A percentile compares a stretch with the other conserved stretches of the same genome.
These are phyloP conservation scores for Euspilapteryx auroguttella DNA, from an alignment of 2,888 invertebrate species.

Conservation along the genomic window DNA sequence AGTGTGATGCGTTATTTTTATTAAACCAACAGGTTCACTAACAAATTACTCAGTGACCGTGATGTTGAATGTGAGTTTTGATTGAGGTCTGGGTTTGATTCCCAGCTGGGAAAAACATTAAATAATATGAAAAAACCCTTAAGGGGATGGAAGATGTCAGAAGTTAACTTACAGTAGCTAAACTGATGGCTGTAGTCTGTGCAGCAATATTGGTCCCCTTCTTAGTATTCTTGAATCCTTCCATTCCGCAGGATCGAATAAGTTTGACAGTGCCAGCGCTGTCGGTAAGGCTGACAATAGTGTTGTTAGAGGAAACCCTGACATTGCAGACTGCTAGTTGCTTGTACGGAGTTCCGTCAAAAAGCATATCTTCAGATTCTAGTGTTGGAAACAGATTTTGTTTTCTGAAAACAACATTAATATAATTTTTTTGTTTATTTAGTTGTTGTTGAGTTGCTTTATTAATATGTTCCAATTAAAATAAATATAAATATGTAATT, in stretches of 20 bases:
- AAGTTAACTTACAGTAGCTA: slow-evolving; percentile 76
- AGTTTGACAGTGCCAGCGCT: slow-evolving; percentile 65
- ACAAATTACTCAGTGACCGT: too few relatives aligned
- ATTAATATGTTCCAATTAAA: too few relatives aligned
- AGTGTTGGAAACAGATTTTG: slow-evolving; percentile 73
- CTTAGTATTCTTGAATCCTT: slow-evolving; percentile 92
- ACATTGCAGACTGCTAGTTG: slow-evolving; percentile 84
- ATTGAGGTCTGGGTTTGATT: too few relatives aligned
- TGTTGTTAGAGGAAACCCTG: slow-evolving; percentile 84
- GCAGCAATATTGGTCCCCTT: slow-evolving; percentile 98
- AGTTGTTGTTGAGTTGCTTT: not conserved
- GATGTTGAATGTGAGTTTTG: too few relatives aligned
- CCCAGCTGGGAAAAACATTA: too few relatives aligned
- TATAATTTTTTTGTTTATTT: slow-evolving; percentile 1
- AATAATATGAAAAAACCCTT: not conserved
- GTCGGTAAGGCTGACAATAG: slow-evolving; percentile 78
- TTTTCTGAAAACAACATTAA: slow-evolving; percentile 51
- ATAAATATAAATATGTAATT: too few relatives aligned
- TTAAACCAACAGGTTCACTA: too few relatives aligned
- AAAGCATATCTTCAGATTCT: slow-evolving; percentile 70
- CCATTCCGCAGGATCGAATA: slow-evolving; percentile 79
- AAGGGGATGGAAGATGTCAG: too few relatives aligned
- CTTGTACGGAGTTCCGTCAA: slow-evolving; percentile 76
- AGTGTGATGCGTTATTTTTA: too few relatives aligned
- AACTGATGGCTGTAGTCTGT: slow-evolving; percentile 85